Base-by-base conservation (phyloP, 1,140 invertebrate genomes). In the Eriocheir sinensis region DNA sequence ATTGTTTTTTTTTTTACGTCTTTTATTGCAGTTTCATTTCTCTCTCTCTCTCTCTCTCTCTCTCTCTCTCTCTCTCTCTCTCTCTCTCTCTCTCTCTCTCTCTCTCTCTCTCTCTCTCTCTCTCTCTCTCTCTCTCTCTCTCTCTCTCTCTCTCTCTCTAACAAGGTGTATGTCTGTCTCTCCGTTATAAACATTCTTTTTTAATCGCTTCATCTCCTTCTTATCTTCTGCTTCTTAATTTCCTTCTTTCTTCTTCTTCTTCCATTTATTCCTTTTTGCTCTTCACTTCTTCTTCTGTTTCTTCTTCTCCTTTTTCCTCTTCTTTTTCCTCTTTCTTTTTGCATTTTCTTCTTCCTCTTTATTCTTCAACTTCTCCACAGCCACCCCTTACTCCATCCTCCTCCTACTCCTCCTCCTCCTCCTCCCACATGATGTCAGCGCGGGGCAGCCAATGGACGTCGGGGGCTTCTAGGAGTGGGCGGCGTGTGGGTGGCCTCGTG, bases 401-500 rank as follows among this genome's bases (percentile, higher is more conserved):
- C 30, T 53, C 4, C 44, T 72, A n/a, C 53, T 36, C 8, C 89
- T 48, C 48, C 2, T 2, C 3, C 48, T 27, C 48, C 2, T 53
- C 34, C 89, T n/a, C 89, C 40, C 27, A 27, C 30, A 30, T 72
- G 89, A 91, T 53, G 89, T 60, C 89, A 91, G 48, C 30, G 44
- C n/a, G 4, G 88, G 88, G n/a, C 38, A 44, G 27, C 88, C 36
- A 86, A 86, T 86, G 30, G 40, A 34, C 36, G 34, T 2, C 41
- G 38, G 27, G 88, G 4, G n/a, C 30, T 8, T 89, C 4, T 15
- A 12, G 27, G 12, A 21, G 89, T 90, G 41, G 89, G 89, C 89
- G 41, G 44, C 89, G 89, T 90, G 41, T 90, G 89, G 89, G 89
- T 90, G 89, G 89, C 8, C 89, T 32, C 44, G 89, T 53, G 38